A percentile compares a stretch with the other conserved stretches of the same genome.
Conservation (phyloP, 1,140 invertebrate species). For the Heterodera carotae region DNA sequence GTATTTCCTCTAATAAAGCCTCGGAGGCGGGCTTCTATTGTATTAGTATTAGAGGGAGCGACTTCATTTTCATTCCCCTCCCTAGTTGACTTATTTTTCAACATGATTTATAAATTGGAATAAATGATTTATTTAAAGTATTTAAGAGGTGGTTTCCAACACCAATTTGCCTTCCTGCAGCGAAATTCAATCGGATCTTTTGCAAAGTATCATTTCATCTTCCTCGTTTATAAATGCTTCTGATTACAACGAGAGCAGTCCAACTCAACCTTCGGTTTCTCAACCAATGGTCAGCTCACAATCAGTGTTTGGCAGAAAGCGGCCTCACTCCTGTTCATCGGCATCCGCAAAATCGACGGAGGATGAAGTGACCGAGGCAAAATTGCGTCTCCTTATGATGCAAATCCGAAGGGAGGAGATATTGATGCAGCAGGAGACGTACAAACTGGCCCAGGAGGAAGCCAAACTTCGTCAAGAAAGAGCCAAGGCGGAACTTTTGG, state of each 20-base stretch:
- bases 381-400: slow-evolving; percentile 16
- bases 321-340: slow-evolving; percentile 13
- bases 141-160: background rate
- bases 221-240: background rate
- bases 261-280: slow-evolving; percentile 1
- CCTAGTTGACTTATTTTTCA: too few species aligned
- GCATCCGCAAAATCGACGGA: slow-evolving; percentile 23
- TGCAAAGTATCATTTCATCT: slow-evolving; percentile 6
- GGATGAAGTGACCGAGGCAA: slow-evolving; percentile 29
- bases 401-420: slow-evolving; percentile 30
- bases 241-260: background rate
- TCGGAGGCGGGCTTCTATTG: too few species aligned
- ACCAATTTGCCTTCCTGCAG: slow-evolving; percentile 5
- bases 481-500: slow-evolving; percentile 30
- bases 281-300: background rate
- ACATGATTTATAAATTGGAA: too few species aligned
- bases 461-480: slow-evolving; percentile 30
- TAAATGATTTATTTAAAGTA: too few species aligned
- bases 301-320: slow-evolving; percentile 12
- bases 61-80: too few species aligned
- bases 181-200: background rate
- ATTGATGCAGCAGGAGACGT: slow-evolving; percentile 19
- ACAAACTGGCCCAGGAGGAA: slow-evolving; percentile 27
- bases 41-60: too few species aligned
- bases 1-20: too few species aligned